phyloP scores from a whole-genome alignment of 2,888 invertebrate genomes.

The Acanthococcus lagerstroemiae region DNA sequence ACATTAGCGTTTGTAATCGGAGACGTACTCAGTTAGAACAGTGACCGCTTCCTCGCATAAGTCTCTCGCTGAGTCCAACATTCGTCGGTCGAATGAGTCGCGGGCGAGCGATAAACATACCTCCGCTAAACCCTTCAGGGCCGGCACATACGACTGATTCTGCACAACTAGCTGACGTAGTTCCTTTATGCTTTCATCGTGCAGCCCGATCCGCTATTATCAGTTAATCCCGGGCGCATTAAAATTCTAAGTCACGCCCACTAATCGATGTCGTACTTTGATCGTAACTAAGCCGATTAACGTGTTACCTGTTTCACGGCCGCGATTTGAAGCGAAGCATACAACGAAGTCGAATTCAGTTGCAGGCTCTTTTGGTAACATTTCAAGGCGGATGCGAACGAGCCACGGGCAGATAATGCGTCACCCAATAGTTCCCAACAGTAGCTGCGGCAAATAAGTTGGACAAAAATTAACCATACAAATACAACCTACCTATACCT shows the following conservation, averaged over 20 bases:
- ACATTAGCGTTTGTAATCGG: too few relatives aligned
- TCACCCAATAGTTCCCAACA: constrained; percentile 85
- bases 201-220: constrained; percentile 52
- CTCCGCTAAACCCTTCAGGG: constrained; percentile 71
- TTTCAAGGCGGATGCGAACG: constrained; percentile 78
- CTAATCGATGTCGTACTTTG: background rate
- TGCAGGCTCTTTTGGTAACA: constrained; percentile 70
- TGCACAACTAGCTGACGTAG: constrained; percentile 52
- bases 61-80: constrained; percentile 61
- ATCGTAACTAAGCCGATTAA: background rate
- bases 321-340: constrained; percentile 66
- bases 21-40: constrained; percentile 46
- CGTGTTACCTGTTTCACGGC: constrained; percentile 53
- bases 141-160: constrained; percentile 55
- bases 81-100: constrained; percentile 53
- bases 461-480: constrained; percentile 18
- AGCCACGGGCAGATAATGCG: constrained; percentile 78
- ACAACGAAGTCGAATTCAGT: constrained; percentile 53
- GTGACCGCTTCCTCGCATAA: constrained; percentile 61
- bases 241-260: background rate
- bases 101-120: constrained; percentile 63
- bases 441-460: constrained; percentile 46
- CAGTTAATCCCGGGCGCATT: constrained; percentile 7
- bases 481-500: too few relatives aligned
- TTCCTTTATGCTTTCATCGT: constrained; percentile 59